These are phyloP conservation scores for Chloroclysta siterata DNA, from an alignment of 2,888 invertebrate species.

Conservation along the genomic window DNA sequence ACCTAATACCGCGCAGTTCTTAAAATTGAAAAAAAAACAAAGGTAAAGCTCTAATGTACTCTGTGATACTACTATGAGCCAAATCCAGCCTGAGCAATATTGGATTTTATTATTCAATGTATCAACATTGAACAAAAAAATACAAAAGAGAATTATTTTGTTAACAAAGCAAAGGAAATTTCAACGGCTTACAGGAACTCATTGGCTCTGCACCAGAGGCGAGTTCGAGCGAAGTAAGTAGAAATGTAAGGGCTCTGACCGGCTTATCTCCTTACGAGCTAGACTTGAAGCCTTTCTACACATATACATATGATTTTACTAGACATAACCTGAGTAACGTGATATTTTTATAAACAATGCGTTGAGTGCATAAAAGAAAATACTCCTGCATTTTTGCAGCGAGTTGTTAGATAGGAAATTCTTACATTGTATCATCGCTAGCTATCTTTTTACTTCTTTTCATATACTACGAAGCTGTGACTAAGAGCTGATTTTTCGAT, in stretches of 20 bases:
- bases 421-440: too few species aligned
- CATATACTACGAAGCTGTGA: too few species aligned
- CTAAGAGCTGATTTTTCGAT: too few species aligned
- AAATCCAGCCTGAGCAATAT: too few species aligned
- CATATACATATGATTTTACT: constrained; percentile 46
- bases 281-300: constrained; percentile 48
- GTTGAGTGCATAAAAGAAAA: background rate
- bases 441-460: too few species aligned
- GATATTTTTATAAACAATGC: background rate
- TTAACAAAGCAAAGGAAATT: constrained; percentile 14
- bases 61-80: too few species aligned
- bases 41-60: too few species aligned
- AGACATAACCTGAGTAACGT: background rate
- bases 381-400: background rate
- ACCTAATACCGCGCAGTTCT: too few species aligned
- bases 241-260: constrained; percentile 50
- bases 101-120: too few species aligned
- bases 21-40: too few species aligned
- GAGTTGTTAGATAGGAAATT: too few species aligned
- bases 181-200: constrained; percentile 35
- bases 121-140: too few species aligned
- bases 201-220: constrained; percentile 41
- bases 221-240: constrained; percentile 41
- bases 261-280: constrained; percentile 59
- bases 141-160: background rate